Conservation (phyloP, 2,888 invertebrate species). For the Clanis bilineata region DNA sequence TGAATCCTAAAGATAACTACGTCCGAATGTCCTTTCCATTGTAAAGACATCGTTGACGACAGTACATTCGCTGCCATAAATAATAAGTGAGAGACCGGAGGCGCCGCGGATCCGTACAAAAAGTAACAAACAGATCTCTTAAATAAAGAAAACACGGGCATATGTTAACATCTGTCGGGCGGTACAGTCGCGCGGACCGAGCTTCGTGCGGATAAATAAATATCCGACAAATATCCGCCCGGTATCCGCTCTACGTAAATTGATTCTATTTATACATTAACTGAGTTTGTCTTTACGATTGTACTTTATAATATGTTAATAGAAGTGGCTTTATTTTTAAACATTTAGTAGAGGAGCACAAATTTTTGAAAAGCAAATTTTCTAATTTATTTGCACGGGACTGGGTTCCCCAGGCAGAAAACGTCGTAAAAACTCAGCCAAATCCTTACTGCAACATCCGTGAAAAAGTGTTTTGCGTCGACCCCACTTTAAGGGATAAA, state of each 20-base stretch:
- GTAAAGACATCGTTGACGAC: slow-evolving; percentile 31
- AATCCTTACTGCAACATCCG: too few species aligned
- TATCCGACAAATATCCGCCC: slow-evolving; percentile 34
- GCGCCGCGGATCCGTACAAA: slow-evolving; percentile 77
- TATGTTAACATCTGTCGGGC: slow-evolving; percentile 77
- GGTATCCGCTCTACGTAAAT: slow-evolving; percentile 25
- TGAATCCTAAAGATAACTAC: too few species aligned
- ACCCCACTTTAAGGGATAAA: too few species aligned
- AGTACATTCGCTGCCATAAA: slow-evolving; percentile 74
- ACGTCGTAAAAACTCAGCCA: too few species aligned
- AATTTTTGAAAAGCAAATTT: background rate
- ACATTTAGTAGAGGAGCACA: background rate
- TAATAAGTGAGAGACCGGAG: slow-evolving; percentile 79
- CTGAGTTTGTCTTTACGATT: slow-evolving; percentile 2
- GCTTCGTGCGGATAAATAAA: slow-evolving; percentile 40
- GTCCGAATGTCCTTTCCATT: slow-evolving; percentile 28
- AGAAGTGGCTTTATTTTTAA: slow-evolving; percentile 8
- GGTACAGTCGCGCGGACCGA: slow-evolving; percentile 49
- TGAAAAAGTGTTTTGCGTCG: too few species aligned
- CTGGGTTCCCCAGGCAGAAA: too few species aligned
- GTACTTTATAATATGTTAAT: slow-evolving; percentile 9
- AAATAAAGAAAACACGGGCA: slow-evolving; percentile 81
- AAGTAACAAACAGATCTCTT: slow-evolving; percentile 80
- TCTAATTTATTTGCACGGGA: too few species aligned
- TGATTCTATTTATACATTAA: slow-evolving; percentile 18